Evolutionary conservation across 2,113 vertebrate species (phyloP).

Genomic region (Syngnathus typhle): DNA sequence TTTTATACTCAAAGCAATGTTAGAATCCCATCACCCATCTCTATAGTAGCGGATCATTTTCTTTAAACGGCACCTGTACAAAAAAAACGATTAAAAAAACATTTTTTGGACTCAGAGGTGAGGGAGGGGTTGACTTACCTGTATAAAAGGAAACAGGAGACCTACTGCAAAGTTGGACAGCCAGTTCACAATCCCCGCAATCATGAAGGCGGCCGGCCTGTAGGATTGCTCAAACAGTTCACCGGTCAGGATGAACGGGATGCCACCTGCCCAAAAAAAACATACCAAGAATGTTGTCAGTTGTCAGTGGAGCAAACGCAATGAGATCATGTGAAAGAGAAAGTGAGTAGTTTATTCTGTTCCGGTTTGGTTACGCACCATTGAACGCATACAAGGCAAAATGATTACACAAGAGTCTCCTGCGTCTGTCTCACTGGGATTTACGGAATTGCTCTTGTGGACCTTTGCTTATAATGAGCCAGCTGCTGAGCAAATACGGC

Average conservation of each 20-base stretch:
- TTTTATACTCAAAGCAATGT: background rate
- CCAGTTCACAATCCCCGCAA: conserved; percentile 87
- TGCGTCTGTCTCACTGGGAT: background rate
- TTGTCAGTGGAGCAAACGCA: background rate
- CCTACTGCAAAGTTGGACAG: conserved; percentile 85
- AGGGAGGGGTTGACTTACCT: conserved; percentile 66
- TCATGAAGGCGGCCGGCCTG: conserved; percentile 82
- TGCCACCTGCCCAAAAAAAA: conserved; percentile 76
- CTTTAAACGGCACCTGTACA: background rate
- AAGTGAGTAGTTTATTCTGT: background rate
- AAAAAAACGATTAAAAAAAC: background rate
- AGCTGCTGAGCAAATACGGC: no score
- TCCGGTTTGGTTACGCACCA: background rate
- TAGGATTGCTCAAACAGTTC: conserved; percentile 89
- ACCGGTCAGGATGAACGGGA: conserved; percentile 87
- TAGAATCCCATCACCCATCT: background rate
- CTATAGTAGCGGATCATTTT: background rate
- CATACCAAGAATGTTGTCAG: conserved; percentile 2
- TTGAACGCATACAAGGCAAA: background rate
- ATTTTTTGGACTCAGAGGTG: background rate
- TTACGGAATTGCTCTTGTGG: no score
- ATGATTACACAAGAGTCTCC: background rate
- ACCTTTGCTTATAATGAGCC: no score
- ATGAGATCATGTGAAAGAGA: background rate
- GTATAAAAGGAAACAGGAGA: conserved; percentile 90